Evolutionary conservation across 2,113 vertebrate genomes (phyloP).

Genomic region (human): DNA sequence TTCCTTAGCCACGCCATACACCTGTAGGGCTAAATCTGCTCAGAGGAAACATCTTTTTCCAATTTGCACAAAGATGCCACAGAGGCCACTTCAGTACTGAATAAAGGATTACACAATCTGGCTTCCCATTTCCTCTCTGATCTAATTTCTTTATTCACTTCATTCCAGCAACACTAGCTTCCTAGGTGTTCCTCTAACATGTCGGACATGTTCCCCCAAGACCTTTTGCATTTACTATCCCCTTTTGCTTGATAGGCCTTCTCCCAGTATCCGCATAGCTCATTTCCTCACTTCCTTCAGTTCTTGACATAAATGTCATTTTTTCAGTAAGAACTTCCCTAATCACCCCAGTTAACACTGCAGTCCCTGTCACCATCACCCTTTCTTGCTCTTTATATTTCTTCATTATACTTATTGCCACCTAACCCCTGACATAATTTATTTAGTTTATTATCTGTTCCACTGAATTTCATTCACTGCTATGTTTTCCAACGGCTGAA

Average conservation of each 20-base stretch:
- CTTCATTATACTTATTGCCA: background rate
- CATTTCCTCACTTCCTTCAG: slow-evolving; percentile 14
- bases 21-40: background rate
- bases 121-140: background rate
- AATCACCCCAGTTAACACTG: background rate
- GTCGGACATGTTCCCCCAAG: background rate
- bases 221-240: background rate
- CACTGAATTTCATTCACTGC: background rate
- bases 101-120: background rate
- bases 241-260: background rate
- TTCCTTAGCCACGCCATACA: background rate
- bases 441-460: background rate
- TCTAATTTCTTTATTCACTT: background rate
- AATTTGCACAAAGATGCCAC: background rate
- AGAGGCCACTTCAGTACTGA: background rate
- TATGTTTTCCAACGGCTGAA: background rate
- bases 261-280: background rate
- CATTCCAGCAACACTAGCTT: background rate
- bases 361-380: background rate
- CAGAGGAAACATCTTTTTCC: background rate
- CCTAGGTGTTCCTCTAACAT: background rate
- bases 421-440: background rate
- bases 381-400: slow-evolving; percentile 14
- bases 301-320: background rate
- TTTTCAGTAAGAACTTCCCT: background rate